phyloP scores from a whole-genome alignment of 1,140 invertebrate species.

The Anadara kagoshimensis region DNA sequence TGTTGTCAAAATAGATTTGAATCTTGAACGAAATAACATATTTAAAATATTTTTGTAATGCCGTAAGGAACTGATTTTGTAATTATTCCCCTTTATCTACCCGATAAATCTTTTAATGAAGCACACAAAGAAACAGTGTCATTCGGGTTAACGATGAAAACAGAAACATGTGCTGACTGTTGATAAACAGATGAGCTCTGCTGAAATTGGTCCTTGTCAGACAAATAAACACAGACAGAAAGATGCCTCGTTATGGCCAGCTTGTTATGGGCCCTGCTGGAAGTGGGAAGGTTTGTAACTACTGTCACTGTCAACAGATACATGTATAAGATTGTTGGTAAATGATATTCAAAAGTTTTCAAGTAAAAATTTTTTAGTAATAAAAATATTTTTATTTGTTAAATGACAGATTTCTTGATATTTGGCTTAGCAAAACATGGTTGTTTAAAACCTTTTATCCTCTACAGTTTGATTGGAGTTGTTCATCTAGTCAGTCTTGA shows the following conservation, averaged over 20 bases:
- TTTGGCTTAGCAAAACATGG: too few relatives aligned
- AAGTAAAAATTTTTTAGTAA: background rate
- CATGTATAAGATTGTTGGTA: too few relatives aligned
- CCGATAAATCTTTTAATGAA: background rate
- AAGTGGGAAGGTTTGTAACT: slow-evolving; percentile 86
- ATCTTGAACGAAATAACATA: too few relatives aligned
- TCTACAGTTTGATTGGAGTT: too few relatives aligned
- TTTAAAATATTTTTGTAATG: too few relatives aligned
- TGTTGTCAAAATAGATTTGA: too few relatives aligned
- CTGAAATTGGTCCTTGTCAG: too few relatives aligned
- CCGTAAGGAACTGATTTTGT: too few relatives aligned
- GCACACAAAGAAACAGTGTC: background rate
- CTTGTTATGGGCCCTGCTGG: slow-evolving; percentile 96
- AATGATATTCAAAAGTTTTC: too few relatives aligned
- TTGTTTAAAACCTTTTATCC: too few relatives aligned
- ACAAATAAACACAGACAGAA: background rate
- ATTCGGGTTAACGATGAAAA: background rate
- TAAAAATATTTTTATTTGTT: background rate
- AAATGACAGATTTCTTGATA: background rate
- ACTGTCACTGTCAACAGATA: too few relatives aligned
- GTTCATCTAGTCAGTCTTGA: too few relatives aligned
- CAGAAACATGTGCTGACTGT: background rate
- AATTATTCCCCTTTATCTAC: background rate
- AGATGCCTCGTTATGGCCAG: slow-evolving; percentile 85
- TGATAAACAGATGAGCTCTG: background rate